Base-by-base conservation (phyloP, 2,797 vertebrate genomes). In the Artibeus jamaicensis region DNA sequence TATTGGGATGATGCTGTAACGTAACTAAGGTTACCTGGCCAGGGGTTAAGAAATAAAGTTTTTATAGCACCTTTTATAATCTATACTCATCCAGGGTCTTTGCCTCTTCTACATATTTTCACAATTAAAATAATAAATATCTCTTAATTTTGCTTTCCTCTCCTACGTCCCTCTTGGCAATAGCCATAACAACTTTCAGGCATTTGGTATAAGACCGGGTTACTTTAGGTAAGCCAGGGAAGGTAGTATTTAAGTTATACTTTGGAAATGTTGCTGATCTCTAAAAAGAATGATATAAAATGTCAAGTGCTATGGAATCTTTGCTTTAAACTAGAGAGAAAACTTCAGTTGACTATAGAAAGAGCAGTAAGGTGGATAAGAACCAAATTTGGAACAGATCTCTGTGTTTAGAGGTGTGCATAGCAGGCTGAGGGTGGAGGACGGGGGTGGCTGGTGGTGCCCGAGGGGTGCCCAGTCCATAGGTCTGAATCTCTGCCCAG, bases 171-270 rank as follows among this genome's bases (percentile, higher is more conserved):
- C 32, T 39, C 68, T 96, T 86, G 79, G 77, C 68, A 68, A 79
- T 53, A 89, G 86, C 70, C 86, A 57, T 46, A 68, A 34, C 24
- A 29, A 4, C 26, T 77, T 55, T 91, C 48, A 0, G 82, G 76
- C n/a, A 71, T 93, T 46, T 94, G 89, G 67, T 86, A 26, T 46
- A 32, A 71, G 53, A 92, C 24, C 83, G 81, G 21, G 26, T 90
- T 95, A 37, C 46, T 76, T 96, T 93, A 92, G 92, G 91, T 93
- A 22, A 88, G 62, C 84, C 96, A 97, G 6, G 42, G 50, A 95
- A 96, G 95, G 81, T 1, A 77, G 46, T 93, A 89, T 96, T 95
- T 92, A 97, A 87, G 59, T 96, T 92, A 71, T 57, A 70, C 87
- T 93, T 96, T 85, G 77, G 86, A 86, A 97, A 74, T 96, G 77